Evolutionary conservation across 1,140 invertebrate species (phyloP).

Genomic region (Drosophila rufa): DNA sequence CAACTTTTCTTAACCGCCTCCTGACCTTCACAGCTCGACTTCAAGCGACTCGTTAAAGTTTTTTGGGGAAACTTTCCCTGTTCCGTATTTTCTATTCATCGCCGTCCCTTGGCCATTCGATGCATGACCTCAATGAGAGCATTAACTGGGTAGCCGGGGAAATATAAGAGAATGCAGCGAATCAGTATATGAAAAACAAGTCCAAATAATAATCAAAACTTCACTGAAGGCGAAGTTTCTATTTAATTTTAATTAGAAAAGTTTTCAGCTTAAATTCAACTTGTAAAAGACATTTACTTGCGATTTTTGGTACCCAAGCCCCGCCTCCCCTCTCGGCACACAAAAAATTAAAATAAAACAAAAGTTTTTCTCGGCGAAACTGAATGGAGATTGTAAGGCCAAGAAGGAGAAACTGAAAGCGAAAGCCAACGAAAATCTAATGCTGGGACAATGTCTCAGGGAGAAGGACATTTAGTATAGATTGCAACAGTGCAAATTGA

Average conservation of each 20-base stretch:
- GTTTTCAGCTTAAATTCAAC: constrained; percentile 76
- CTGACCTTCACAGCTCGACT: constrained; percentile 56
- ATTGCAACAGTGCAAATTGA: constrained; percentile 20
- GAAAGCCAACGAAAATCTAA: constrained; percentile 20
- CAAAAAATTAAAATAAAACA: constrained; percentile 60
- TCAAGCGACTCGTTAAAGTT: constrained; percentile 43
- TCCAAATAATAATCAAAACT: constrained; percentile 80
- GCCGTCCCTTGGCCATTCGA: constrained; percentile 8
- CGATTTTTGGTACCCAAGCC: constrained; percentile 47
- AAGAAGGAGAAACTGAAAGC: constrained; percentile 4
- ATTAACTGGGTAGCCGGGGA: constrained; percentile 17
- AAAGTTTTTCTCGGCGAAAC: constrained; percentile 49
- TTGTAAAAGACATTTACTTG: constrained; percentile 58
- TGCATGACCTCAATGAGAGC: constrained; percentile 46
- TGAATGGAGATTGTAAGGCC: constrained; percentile 20
- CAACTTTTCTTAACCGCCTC: constrained; percentile 30
- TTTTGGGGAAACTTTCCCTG: constrained; percentile 48
- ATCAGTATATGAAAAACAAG: constrained; percentile 53
- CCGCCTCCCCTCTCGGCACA: too few species aligned
- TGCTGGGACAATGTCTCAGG: neutral
- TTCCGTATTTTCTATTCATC: constrained; percentile 9
- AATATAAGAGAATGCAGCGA: constrained; percentile 20
- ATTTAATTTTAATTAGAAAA: constrained; percentile 83
- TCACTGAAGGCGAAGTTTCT: constrained; percentile 66
- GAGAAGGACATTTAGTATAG: constrained; percentile 15